These are phyloP conservation scores for Ostrea denselamellosa DNA, from an alignment of 1,140 invertebrate genomes.

Conservation along the genomic window DNA sequence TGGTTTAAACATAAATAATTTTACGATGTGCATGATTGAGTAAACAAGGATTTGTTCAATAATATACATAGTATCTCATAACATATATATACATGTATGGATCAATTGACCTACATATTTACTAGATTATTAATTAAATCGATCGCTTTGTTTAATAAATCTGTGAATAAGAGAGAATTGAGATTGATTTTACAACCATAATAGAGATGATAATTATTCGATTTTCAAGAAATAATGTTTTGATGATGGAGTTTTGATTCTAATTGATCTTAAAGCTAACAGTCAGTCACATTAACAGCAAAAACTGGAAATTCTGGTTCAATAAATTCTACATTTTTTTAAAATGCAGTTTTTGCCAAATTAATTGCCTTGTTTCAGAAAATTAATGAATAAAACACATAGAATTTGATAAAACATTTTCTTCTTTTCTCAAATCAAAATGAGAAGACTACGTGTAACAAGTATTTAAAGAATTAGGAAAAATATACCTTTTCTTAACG, in stretches of 20 bases:
- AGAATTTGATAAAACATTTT: not conserved
- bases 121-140: not conserved
- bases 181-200: not conserved
- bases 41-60: not conserved
- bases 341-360: too few relatives aligned
- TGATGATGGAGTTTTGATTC: not conserved
- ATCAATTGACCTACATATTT: not conserved
- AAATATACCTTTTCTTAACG: not conserved
- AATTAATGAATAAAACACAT: too few relatives aligned
- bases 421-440: not conserved
- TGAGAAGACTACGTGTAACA: not conserved
- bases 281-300: not conserved
- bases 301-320: constrained; percentile 22
- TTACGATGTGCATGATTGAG: not conserved
- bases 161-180: not conserved
- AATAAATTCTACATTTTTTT: not conserved
- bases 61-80: not conserved
- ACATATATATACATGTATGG: not conserved
- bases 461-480: not conserved
- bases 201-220: not conserved
- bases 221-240: not conserved
- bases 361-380: too few relatives aligned
- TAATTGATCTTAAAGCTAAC: not conserved
- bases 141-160: too few relatives aligned
- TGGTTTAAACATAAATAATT: not conserved